phyloP scores from a whole-genome alignment of 2,113 vertebrate species.

The Micromys minutus region DNA sequence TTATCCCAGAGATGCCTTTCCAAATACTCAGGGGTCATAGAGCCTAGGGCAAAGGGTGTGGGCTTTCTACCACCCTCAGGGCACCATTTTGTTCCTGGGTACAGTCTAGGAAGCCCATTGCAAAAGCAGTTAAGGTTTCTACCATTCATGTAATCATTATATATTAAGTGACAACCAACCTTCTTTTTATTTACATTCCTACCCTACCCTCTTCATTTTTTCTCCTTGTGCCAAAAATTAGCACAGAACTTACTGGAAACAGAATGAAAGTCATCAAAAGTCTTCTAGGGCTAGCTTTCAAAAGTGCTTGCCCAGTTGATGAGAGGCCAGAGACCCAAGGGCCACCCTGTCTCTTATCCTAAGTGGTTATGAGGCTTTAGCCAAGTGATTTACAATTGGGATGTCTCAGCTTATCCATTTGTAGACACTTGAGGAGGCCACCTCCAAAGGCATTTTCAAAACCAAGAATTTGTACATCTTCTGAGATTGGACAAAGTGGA shows the following conservation, averaged over 20 bases:
- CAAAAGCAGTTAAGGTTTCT: conserved; percentile 55
- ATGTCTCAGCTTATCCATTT: background rate
- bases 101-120: conserved; percentile 7
- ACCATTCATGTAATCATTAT: conserved; percentile 82
- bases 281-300: conserved; percentile 79
- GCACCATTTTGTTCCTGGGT: conserved; percentile 34
- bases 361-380: background rate
- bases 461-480: background rate
- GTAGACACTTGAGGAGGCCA: background rate
- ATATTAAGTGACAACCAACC: conserved; percentile 83
- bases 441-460: background rate
- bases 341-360: background rate
- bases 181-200: conserved; percentile 87
- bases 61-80: background rate
- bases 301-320: conserved; percentile 66
- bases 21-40: background rate
- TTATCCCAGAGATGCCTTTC: background rate
- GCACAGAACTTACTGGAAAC: conserved; percentile 86
- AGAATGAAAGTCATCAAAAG: conserved; percentile 84
- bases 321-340: background rate
- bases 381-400: background rate
- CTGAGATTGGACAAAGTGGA: background rate
- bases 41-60: background rate
- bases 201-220: conserved; percentile 84
- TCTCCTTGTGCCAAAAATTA: conserved; percentile 84